Percentiles rank a stretch among this genome's conserved stretches.
Evolutionary conservation across 2,888 invertebrate genomes (phyloP).

Genomic region (Hipparchia semele): DNA sequence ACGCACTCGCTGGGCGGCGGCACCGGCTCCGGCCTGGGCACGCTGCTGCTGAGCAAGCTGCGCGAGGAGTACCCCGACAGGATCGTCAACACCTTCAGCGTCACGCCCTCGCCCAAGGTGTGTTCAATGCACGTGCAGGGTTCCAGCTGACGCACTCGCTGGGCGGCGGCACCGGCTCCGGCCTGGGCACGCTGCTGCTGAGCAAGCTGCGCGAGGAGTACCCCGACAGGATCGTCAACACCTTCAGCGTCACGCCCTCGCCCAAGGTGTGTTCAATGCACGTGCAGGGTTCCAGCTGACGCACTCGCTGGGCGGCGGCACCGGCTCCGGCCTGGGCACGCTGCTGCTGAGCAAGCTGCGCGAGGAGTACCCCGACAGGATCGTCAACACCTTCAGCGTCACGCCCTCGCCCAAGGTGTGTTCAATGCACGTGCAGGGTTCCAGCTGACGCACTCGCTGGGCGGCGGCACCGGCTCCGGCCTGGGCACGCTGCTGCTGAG

Average conservation of each 20-base stretch:
- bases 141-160: conserved; percentile 91
- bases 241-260: too few relatives aligned
- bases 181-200: conserved; percentile 91
- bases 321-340: conserved; percentile 92
- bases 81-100: too few relatives aligned
- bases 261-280: too few relatives aligned
- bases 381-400: too few relatives aligned
- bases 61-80: too few relatives aligned
- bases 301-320: conserved; percentile 92
- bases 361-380: conserved; percentile 90
- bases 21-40: too few relatives aligned
- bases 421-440: conserved; percentile 70
- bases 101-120: too few relatives aligned
- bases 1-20: too few relatives aligned
- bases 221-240: conserved; percentile 78
- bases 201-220: conserved; percentile 93
- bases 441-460: conserved; percentile 90
- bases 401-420: too few relatives aligned
- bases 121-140: conserved; percentile 50
- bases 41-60: too few relatives aligned
- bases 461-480: conserved; percentile 93
- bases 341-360: conserved; percentile 90
- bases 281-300: conserved; percentile 86
- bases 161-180: conserved; percentile 93
- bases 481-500: conserved; percentile 91